Base-by-base conservation (phyloP, 2,113 vertebrate species). In the Anthoscopus minutus region DNA sequence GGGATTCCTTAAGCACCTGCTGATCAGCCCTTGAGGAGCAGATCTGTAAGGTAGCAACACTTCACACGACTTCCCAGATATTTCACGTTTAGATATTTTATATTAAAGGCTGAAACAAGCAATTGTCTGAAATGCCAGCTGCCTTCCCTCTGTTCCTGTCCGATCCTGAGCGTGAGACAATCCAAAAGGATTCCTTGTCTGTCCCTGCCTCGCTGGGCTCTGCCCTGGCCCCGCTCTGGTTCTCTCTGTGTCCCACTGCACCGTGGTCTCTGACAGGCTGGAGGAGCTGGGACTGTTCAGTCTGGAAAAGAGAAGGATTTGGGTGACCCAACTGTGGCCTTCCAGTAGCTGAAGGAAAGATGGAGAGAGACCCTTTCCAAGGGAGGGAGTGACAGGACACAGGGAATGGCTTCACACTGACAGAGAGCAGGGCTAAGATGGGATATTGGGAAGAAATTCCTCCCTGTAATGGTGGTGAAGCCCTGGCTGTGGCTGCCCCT, bases 341-440 rank as follows among this genome's bases (percentile, higher is more conserved):
- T 66, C 44, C 37, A 73, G 58, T 2, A 37, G 44, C 51, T n/a
- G 51, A 44, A 57, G 44, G 51, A 6, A 38, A 66, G 28, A 10
- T 30, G 38, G 37, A 58, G 62, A 51, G 44, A 51, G 28, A 51
- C 3, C 8, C 8, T 58, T 58, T 24, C 9, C 31, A 51, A 53
- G 53, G 15, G 33, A 19, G 24, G 45, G 45, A 67, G 61, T 4
- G 37, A 4, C 51, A 33, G 76, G 6, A 38, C 60, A n/a, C 37
- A 9, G 69, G 33, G 67, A 37, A n/a, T 19, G 77, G 58, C 31
- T 44, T 17, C 44, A 3, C 4, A 14, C 5, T n/a, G 60, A 1
- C 5, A n/a, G 18, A 28, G 22, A 1, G 35, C 3, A 30, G 77
- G 27, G 0, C 5, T 3, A 8, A n/a, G 51, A 2, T 21, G 38